Evolutionary conservation across 2,888 invertebrate genomes (phyloP).

Genomic region (Biston betularia): DNA sequence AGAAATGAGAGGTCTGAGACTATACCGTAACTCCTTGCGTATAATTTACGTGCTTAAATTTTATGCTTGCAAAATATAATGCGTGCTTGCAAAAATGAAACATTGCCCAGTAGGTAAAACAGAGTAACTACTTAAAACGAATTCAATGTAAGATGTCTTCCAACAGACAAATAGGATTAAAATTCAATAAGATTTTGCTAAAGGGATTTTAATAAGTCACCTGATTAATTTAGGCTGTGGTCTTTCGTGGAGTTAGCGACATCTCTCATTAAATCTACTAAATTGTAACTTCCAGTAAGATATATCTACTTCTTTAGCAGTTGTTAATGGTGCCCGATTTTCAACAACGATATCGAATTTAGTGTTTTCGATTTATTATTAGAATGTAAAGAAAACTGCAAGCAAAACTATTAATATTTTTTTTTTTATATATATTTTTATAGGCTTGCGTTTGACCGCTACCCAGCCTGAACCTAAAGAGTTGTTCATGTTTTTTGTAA

Average conservation of each 20-base stretch:
- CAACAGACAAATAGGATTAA: slow-evolving; percentile 8
- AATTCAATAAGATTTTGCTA: slow-evolving; percentile 25
- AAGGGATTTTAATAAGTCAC: slow-evolving; percentile 52
- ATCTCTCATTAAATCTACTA: slow-evolving; percentile 42
- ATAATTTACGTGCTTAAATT: too few relatives aligned
- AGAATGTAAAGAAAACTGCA: too few relatives aligned
- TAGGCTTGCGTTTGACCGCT: too few relatives aligned
- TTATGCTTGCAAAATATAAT: too few relatives aligned
- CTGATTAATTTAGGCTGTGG: slow-evolving; percentile 63
- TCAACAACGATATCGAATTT: too few relatives aligned
- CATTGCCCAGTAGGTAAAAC: neutral
- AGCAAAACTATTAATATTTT: too few relatives aligned
- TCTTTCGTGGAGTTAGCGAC: slow-evolving; percentile 46
- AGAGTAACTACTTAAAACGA: neutral
- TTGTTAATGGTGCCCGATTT: neutral
- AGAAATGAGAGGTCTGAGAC: too few relatives aligned
- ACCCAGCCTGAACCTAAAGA: too few relatives aligned
- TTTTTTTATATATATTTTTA: too few relatives aligned
- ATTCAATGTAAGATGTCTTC: neutral
- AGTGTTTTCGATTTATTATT: too few relatives aligned
- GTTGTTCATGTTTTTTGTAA: too few relatives aligned
- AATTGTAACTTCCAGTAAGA: slow-evolving; percentile 27
- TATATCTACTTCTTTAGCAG: slow-evolving; percentile 9
- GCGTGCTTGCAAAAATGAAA: neutral
- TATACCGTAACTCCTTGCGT: too few relatives aligned